Conservation (phyloP, 2,113 vertebrate species). For the Sakesphorus luctuosus region DNA sequence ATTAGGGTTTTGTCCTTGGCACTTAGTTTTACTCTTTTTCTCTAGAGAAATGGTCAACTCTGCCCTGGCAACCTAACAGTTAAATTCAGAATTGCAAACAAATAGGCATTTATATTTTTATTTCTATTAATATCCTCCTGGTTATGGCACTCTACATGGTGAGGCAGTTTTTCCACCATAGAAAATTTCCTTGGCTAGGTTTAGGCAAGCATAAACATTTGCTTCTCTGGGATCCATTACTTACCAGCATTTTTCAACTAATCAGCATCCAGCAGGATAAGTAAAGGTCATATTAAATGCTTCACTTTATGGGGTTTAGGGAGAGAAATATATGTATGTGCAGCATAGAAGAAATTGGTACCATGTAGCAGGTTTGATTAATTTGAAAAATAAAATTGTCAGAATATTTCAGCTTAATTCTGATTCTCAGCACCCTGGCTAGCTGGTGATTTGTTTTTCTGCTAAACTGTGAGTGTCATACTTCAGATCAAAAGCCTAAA, state of each 20-base stretch:
- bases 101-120: constrained; percentile 55
- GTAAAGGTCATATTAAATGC: constrained; percentile 43
- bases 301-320: constrained; percentile 3
- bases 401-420: neutral
- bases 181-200: constrained; percentile 77
- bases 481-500: constrained; percentile 12
- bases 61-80: constrained; percentile 4
- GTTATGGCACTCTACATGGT: constrained; percentile 44
- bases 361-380: neutral
- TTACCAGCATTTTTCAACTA: constrained; percentile 66
- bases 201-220: constrained; percentile 72
- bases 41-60: neutral
- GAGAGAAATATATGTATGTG: neutral
- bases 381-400: neutral
- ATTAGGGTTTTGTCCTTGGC: neutral
- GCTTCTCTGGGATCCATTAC: constrained; percentile 69
- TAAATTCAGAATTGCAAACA: constrained; percentile 58
- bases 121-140: constrained; percentile 72
- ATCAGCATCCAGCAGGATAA: constrained; percentile 41
- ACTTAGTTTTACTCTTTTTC: neutral
- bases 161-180: constrained; percentile 77
- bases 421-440: neutral
- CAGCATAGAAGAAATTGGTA: neutral
- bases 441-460: neutral
- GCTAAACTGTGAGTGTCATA: neutral